Conservation (phyloP, 2,888 invertebrate genomes). For the Euproctis similis region DNA sequence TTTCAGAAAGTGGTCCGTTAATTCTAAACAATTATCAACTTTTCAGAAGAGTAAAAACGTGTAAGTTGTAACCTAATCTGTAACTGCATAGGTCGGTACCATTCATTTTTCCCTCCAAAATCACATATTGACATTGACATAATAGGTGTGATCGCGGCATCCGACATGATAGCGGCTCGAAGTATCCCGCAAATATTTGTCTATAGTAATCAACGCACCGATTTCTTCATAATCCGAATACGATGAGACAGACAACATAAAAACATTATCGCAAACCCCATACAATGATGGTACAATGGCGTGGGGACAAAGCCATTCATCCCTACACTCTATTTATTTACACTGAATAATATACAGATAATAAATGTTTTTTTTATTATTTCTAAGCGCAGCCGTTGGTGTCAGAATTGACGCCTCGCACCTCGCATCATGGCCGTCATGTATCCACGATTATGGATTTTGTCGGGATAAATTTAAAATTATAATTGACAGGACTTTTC, state of each 20-base stretch:
- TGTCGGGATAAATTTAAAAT: too few species aligned
- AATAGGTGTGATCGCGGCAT: constrained; percentile 43
- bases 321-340: constrained; percentile 59
- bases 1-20: too few species aligned
- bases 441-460: constrained; percentile 24
- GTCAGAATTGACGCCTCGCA: constrained; percentile 59
- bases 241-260: constrained; percentile 43
- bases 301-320: constrained; percentile 50
- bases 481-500: too few species aligned
- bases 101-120: constrained; percentile 5
- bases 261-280: constrained; percentile 48
- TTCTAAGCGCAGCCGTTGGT: constrained; percentile 48
- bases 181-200: constrained; percentile 62
- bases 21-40: too few species aligned
- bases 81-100: constrained; percentile 4
- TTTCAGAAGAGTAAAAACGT: background rate
- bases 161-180: constrained; percentile 31
- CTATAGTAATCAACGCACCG: constrained; percentile 44
- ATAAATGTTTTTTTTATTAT: constrained; percentile 58
- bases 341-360: constrained; percentile 67
- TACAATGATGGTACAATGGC: constrained; percentile 47
- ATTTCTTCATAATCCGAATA: constrained; percentile 53
- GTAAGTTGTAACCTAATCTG: background rate
- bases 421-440: constrained; percentile 26
- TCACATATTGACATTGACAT: constrained; percentile 14